phyloP scores from a whole-genome alignment of 2,113 vertebrate genomes.

The Columbina picui region DNA sequence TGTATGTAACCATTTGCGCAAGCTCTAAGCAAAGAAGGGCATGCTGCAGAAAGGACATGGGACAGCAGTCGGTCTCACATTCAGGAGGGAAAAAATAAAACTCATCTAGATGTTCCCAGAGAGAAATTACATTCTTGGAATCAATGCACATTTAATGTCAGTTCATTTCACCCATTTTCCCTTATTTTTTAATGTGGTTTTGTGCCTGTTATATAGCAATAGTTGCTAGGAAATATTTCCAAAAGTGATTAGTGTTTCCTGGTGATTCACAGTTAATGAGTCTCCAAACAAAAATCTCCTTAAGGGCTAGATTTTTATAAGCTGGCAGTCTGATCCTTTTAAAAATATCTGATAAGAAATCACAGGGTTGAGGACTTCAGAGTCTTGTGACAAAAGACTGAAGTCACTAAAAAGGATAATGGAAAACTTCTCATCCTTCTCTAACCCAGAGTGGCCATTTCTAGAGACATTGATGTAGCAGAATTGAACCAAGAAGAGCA shows the following conservation, averaged over 20 bases:
- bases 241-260: neutral
- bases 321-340: neutral
- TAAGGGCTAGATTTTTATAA: neutral
- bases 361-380: neutral
- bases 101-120: neutral
- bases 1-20: neutral
- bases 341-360: neutral
- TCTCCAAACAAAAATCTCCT: neutral
- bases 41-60: neutral
- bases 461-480: neutral
- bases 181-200: neutral
- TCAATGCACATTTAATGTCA: rapidly evolving
- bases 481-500: neutral
- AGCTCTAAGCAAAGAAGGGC: neutral
- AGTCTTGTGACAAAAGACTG: neutral
- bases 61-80: neutral
- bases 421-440: neutral
- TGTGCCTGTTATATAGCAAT: neutral
- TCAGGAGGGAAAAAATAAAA: neutral
- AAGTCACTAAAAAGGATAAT: neutral
- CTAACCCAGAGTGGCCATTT: neutral
- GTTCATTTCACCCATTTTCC: neutral
- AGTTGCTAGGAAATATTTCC: neutral
- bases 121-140: neutral
- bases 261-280: neutral